Conservation (phyloP, 2,888 invertebrate species). For the Odontocerum albicorne region DNA sequence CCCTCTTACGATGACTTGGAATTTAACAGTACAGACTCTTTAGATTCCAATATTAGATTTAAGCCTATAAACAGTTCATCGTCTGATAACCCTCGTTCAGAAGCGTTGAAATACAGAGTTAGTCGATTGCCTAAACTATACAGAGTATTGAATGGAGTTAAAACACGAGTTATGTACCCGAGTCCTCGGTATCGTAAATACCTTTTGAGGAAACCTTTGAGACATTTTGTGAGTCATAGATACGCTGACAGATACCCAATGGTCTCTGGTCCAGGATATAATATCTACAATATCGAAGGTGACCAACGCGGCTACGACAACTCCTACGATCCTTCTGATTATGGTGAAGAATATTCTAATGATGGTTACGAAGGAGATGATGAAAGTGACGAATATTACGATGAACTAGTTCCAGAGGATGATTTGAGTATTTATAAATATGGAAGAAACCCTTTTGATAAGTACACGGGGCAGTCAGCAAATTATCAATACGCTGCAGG, state of each 20-base stretch:
- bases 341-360: constrained; percentile 5
- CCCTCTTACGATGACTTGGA: constrained; percentile 21
- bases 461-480: neutral
- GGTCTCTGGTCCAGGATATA: too few species aligned
- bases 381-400: constrained; percentile 26
- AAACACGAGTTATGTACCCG: constrained; percentile 26
- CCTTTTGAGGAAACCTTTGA: constrained; percentile 28
- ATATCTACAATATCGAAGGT: neutral
- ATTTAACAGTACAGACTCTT: constrained; percentile 1
- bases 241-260: constrained; percentile 7
- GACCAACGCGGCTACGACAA: neutral
- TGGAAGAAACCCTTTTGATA: neutral
- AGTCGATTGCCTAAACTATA: constrained; percentile 23
- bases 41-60: neutral
- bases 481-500: constrained; percentile 26
- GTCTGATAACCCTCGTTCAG: constrained; percentile 27
- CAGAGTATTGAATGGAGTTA: constrained; percentile 30
- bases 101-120: constrained; percentile 27
- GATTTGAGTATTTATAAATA: neutral
- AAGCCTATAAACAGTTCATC: neutral
- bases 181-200: constrained; percentile 27
- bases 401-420: constrained; percentile 1
- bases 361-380: constrained; percentile 31
- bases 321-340: neutral
- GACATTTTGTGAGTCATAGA: constrained; percentile 6